A percentile compares a stretch with the other conserved stretches of the same genome.
phyloP scores from a whole-genome alignment of 2,888 invertebrate species.

The Disparrhopalites patrizii region DNA sequence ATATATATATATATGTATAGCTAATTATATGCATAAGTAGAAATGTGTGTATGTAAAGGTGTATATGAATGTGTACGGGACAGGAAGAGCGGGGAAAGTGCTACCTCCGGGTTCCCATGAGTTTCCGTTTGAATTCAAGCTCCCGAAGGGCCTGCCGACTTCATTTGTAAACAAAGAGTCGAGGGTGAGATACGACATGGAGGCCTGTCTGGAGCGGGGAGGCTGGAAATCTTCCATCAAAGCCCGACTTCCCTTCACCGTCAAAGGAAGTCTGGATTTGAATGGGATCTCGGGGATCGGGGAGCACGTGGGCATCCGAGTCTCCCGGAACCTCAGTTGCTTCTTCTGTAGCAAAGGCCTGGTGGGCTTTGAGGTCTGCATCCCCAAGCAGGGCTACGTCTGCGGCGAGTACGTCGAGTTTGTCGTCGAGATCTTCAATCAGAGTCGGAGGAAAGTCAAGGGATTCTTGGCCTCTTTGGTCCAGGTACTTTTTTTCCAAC shows the following conservation, averaged over 20 bases:
- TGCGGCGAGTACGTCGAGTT: slow-evolving; percentile 8
- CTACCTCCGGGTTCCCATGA: slow-evolving; percentile 26
- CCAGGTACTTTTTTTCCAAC: slow-evolving; percentile 13
- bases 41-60: no score
- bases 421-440: background rate
- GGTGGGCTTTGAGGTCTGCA: background rate
- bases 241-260: slow-evolving; percentile 30
- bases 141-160: slow-evolving; percentile 32
- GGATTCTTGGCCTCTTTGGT: background rate
- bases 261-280: slow-evolving; percentile 34
- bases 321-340: slow-evolving; percentile 2
- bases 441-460: background rate
- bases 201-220: slow-evolving; percentile 31
- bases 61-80: no score
- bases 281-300: slow-evolving; percentile 25
- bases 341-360: background rate
- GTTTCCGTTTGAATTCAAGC: slow-evolving; percentile 29
- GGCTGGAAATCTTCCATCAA: slow-evolving; percentile 35
- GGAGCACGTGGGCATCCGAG: slow-evolving; percentile 17
- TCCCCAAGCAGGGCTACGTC: slow-evolving; percentile 1
- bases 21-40: no score
- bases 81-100: background rate
- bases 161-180: slow-evolving; percentile 30
- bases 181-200: slow-evolving; percentile 26
- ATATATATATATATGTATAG: no score